Conservation (phyloP, 2,797 vertebrate genomes). For the Macrochelys suwanniensis region DNA sequence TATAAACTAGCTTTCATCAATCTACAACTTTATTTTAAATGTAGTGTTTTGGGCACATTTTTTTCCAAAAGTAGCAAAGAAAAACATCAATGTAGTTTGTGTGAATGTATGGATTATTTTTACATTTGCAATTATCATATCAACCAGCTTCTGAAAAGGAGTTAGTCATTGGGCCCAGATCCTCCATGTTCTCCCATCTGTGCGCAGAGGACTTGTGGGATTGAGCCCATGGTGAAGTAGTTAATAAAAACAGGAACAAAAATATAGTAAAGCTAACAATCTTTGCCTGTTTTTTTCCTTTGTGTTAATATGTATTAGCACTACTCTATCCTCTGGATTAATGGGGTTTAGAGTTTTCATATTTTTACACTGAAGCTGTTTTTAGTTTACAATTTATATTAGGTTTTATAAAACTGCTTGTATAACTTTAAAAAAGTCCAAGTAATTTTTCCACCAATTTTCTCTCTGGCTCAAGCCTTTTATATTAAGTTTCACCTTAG, state of each 20-base stretch:
- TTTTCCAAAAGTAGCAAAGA: background rate
- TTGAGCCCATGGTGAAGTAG: conserved; percentile 41
- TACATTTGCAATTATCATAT: conserved; percentile 26
- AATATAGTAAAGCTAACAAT: conserved; percentile 43
- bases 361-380: conserved; percentile 57
- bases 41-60: background rate
- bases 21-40: background rate
- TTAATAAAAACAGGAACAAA: conserved; percentile 60
- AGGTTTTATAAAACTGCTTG: conserved; percentile 59
- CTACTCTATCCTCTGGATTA: conserved; percentile 35
- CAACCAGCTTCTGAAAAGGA: conserved; percentile 21
- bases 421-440: conserved; percentile 39
- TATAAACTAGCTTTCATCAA: background rate
- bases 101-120: conserved; percentile 52
- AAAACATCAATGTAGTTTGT: conserved; percentile 9
- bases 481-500: conserved; percentile 67
- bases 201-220: background rate
- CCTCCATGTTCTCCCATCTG: conserved; percentile 48
- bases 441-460: conserved; percentile 68
- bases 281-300: conserved; percentile 60
- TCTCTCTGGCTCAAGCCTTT: conserved; percentile 42
- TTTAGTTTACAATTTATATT: conserved; percentile 61
- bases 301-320: conserved; percentile 65
- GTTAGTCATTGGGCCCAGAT: background rate
- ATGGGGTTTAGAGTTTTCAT: conserved; percentile 61